Evolutionary conservation across 2,888 invertebrate species (phyloP).

Genomic region (Gari tellinella): DNA sequence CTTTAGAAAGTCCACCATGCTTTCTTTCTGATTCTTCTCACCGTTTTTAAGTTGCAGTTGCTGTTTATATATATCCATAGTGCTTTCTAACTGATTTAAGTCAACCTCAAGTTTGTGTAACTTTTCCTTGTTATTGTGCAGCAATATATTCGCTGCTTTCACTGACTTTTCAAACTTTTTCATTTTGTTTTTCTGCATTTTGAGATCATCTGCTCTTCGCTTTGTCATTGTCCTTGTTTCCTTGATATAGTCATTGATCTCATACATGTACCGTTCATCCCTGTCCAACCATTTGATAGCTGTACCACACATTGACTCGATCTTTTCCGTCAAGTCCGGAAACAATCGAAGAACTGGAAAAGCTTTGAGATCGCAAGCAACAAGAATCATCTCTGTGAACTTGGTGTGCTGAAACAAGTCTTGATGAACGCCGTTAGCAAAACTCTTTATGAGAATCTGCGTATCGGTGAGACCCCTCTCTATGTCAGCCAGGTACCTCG

Average conservation of each 20-base stretch:
- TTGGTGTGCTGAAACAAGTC: constrained; percentile 75
- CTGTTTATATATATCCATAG: constrained; percentile 69
- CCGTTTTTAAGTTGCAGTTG: constrained; percentile 71
- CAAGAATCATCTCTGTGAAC: constrained; percentile 76
- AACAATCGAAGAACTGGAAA: constrained; percentile 80
- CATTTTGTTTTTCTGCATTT: constrained; percentile 76
- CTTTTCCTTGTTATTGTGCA: constrained; percentile 78
- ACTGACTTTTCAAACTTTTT: constrained; percentile 76
- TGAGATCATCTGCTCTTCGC: constrained; percentile 72
- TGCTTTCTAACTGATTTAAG: constrained; percentile 75
- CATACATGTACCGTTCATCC: constrained; percentile 81
- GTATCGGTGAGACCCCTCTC: constrained; percentile 68
- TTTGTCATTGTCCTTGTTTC: constrained; percentile 75
- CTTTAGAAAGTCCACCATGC: constrained; percentile 82
- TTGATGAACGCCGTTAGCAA: constrained; percentile 72
- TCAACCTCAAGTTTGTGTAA: constrained; percentile 77
- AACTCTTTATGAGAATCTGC: constrained; percentile 74
- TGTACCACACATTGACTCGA: constrained; percentile 71
- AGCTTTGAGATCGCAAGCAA: constrained; percentile 79
- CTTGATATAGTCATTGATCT: constrained; percentile 78
- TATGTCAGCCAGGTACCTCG: constrained; percentile 69
- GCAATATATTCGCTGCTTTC: constrained; percentile 74
- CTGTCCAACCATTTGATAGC: constrained; percentile 79
- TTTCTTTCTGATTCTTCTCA: constrained; percentile 80
- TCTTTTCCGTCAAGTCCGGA: constrained; percentile 78